These are phyloP conservation scores for Prionailurus viverrinus DNA, from an alignment of 2,113 vertebrate species.

Conservation along the genomic window DNA sequence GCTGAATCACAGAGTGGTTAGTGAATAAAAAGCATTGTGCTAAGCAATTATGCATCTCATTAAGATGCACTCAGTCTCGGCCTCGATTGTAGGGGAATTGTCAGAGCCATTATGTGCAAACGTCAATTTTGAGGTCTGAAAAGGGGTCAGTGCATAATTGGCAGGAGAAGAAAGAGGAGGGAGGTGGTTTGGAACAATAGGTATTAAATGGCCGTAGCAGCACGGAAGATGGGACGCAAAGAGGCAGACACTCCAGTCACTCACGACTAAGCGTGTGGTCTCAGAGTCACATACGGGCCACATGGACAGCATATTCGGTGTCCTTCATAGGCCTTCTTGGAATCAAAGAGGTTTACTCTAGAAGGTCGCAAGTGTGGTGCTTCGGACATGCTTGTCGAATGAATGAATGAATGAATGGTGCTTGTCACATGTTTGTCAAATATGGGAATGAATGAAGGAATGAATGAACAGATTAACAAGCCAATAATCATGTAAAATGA, in stretches of 20 bases:
- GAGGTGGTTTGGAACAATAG: conserved; percentile 22
- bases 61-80: not conserved
- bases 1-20: not conserved
- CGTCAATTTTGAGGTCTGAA: conserved; percentile 40
- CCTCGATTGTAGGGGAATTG: not conserved
- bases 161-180: conserved; percentile 31
- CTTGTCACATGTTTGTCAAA: not conserved
- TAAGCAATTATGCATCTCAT: not conserved
- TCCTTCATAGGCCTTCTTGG: not conserved
- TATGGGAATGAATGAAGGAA: not conserved
- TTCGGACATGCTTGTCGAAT: not conserved
- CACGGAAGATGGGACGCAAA: not conserved
- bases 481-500: not conserved
- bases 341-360: not conserved
- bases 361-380: not conserved
- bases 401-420: too few relatives aligned
- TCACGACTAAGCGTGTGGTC: not conserved
- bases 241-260: not conserved
- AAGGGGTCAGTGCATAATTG: conserved; percentile 28
- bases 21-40: not conserved
- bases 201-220: not conserved
- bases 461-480: not conserved
- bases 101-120: conserved; percentile 45
- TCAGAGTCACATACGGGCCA: not conserved
- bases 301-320: not conserved